Evolutionary conservation across 2,888 invertebrate genomes (phyloP), one percentile per base, ranked within the genome.

Genomic region (Acanthosepion esculentum): DNA sequence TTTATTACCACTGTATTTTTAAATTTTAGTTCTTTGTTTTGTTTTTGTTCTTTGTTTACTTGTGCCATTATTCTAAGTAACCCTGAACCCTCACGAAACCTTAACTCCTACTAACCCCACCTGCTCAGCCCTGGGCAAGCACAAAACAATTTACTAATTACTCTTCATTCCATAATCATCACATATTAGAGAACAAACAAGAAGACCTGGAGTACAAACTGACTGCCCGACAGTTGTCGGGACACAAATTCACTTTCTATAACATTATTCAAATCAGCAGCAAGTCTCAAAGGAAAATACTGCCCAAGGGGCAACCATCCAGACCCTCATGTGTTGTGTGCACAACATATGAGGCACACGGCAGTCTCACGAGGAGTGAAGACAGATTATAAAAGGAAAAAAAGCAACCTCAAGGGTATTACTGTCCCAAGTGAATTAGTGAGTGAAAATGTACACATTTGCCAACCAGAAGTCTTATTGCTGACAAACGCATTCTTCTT

Each of bases 151-250:
- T 78, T 78, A 78, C 78, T 78, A 78, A 78, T 78, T 78, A 29
- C 78, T 78, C n/a, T n/a, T 29, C 78, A 78, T 78, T 29, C 78
- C 29, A n/a, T 78, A 78, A 78, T 78, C n/a, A 78, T 78, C 29
- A 78, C n/a, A 78, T 78, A 78, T 78, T 78, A 78, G 12, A n/a
- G 78, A 78, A 78, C 78, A 78, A 78, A 78, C 78, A 78, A 78
- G 10, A 5, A 78, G n/a, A 78, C 78, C n/a, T n/a, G n/a, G 10
- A n/a, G 12, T n/a, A 78, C 78, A n/a, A 78, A 78, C 78, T 10
- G 5, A 78, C 12, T 78, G 29, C 78, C 78, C n/a, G 12, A n/a
- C 78, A 29, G 29, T 78, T n/a, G 29, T 8, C n/a, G n/a, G 41
- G 78, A 78, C 12, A n/a, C n/a, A 78, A 78, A 78, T 78, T 78